Conservation (phyloP, 1,140 invertebrate species). For the Drosophila quadrilineata region DNA sequence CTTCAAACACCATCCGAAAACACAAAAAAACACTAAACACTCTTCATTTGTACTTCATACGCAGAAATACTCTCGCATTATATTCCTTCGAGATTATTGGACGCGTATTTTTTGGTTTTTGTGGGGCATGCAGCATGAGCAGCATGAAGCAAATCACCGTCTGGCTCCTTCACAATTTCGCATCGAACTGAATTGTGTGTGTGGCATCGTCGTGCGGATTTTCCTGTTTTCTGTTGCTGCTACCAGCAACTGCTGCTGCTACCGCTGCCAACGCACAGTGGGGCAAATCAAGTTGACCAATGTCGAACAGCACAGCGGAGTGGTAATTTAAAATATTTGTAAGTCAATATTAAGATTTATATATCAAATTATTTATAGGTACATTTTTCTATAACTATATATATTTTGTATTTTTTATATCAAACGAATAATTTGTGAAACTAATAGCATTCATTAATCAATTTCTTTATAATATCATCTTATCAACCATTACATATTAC, state of each 20-base stretch:
- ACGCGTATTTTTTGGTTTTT: slow-evolving; percentile 12
- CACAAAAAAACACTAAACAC: slow-evolving; percentile 5
- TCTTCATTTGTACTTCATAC: slow-evolving; percentile 17
- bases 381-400: no score
- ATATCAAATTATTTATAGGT: neutral
- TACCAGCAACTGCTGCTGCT: slow-evolving; percentile 23
- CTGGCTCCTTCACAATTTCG: slow-evolving; percentile 71
- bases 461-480: no score
- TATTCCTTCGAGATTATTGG: slow-evolving; percentile 32
- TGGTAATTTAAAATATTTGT: no score
- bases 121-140: slow-evolving; percentile 30
- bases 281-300: neutral
- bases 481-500: no score
- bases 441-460: no score
- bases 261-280: slow-evolving; percentile 28
- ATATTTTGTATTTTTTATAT: no score
- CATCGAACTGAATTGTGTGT: slow-evolving; percentile 72
- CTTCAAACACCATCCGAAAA: no score
- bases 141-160: slow-evolving; percentile 56
- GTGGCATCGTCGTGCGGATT: slow-evolving; percentile 69
- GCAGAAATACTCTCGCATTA: slow-evolving; percentile 8
- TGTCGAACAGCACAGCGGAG: no score
- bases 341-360: neutral
- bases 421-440: no score
- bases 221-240: slow-evolving; percentile 67